Evolutionary conservation across 2,888 invertebrate species (phyloP).

Genomic region (Acronicta psi): DNA sequence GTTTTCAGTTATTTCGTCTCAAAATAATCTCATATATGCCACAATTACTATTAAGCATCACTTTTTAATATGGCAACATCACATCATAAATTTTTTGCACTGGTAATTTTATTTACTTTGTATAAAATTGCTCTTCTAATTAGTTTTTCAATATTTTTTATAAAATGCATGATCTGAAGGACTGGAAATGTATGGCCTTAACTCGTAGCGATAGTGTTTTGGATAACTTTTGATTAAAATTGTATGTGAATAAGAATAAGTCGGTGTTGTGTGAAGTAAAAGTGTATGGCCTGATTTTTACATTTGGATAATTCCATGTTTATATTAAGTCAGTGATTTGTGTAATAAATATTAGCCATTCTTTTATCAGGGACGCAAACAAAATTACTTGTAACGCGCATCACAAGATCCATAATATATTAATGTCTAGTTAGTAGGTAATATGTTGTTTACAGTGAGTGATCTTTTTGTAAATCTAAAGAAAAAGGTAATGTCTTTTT

Average conservation of each 20-base stretch:
- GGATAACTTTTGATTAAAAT: slow-evolving; percentile 9
- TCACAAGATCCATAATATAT: neutral
- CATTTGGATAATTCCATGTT: slow-evolving; percentile 28
- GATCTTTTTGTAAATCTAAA: slow-evolving; percentile 2
- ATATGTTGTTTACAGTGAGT: neutral
- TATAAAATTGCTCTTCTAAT: neutral
- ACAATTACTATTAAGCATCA: slow-evolving; percentile 17
- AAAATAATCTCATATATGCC: slow-evolving; percentile 24
- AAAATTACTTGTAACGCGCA: neutral
- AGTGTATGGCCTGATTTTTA: slow-evolving; percentile 4
- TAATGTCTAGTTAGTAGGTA: neutral
- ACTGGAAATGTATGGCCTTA: slow-evolving; percentile 63
- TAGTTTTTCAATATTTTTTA: slow-evolving; percentile 1
- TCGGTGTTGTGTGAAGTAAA: slow-evolving; percentile 14
- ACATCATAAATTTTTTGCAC: slow-evolving; percentile 8
- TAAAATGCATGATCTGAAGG: slow-evolving; percentile 41
- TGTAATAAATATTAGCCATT: slow-evolving; percentile 19
- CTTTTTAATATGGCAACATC: slow-evolving; percentile 13
- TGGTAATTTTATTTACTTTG: slow-evolving; percentile 9
- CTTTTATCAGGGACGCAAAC: neutral
- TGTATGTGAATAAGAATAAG: neutral
- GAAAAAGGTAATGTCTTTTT: slow-evolving; percentile 4
- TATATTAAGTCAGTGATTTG: slow-evolving; percentile 35
- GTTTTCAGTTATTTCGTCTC: slow-evolving; percentile 8
- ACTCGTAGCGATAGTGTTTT: slow-evolving; percentile 36